phyloP scores from a whole-genome alignment of 2,797 vertebrate species.

The Phalanger gymnotis region DNA sequence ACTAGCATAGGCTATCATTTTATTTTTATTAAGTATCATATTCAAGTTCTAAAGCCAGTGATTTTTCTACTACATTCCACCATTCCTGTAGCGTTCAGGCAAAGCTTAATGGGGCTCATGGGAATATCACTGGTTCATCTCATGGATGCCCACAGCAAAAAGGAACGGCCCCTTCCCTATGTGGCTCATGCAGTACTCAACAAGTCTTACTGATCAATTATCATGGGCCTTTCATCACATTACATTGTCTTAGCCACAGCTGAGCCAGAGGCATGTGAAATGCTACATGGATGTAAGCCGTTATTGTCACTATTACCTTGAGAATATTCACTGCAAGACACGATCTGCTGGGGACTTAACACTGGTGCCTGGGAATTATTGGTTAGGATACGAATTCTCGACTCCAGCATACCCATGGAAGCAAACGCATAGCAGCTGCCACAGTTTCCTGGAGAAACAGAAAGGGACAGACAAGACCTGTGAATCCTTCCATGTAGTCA shows the following conservation, averaged over 20 bases:
- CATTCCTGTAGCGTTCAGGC: background rate
- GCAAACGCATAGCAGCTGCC: constrained; percentile 98
- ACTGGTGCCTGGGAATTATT: constrained; percentile 91
- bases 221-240: background rate
- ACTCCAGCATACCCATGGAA: constrained; percentile 95
- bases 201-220: background rate
- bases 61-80: background rate
- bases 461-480: background rate
- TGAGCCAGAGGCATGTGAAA: background rate
- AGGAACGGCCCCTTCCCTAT: background rate
- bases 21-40: background rate
- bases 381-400: constrained; percentile 92
- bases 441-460: constrained; percentile 83
- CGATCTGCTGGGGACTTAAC: constrained; percentile 95
- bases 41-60: background rate
- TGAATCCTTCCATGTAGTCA: constrained; percentile 5
- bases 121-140: background rate
- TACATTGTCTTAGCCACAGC: background rate
- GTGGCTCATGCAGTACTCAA: background rate
- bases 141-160: background rate
- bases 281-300: background rate
- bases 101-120: background rate
- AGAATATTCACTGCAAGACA: constrained; percentile 96
- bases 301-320: constrained; percentile 89
- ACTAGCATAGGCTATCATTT: background rate